Base-by-base conservation (phyloP, 2,888 invertebrate species). In the Blastobasis adustella region DNA sequence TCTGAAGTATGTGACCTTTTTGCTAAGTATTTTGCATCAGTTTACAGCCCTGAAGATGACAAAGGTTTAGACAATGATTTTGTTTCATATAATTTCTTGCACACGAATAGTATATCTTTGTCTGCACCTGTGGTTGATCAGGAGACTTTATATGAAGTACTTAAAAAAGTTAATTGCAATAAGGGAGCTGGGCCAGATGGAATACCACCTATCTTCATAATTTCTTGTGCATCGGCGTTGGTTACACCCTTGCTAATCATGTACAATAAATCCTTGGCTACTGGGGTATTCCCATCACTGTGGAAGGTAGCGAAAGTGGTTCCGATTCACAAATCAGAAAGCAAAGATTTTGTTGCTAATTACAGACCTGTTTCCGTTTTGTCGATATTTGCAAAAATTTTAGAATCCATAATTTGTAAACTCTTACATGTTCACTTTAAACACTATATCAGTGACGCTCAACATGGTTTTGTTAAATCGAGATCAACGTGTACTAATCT, bases 261-360 rank as follows among this genome's bases (percentile, higher is more conserved):
- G n/a, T 53, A 37, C 37, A 54, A 57, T 6, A 51, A 47, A 42
- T 61, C 58, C 5, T 48, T 61, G 4, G n/a, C 23, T 9, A 47
- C 50, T 9, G 57, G 57, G 5, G 36, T 43, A 7, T 59, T 57
- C 49, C 58, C 60, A 1, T 42, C 41, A 4, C 23, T 8, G 1
- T 58, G 59, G 59, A 61, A 59, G 45, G n/a, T 10, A n/a, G 48
- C 55, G 0, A 46, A 53, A 41, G 51, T 59, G 7, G 51, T 58
- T 4, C 58, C 58, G 2, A 37, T 61, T 6, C 41, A 46, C 6
- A 61, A 61, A 48, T 9, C 37, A 4, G 55, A 52, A 0, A 42
- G 49, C 6, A 23, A 37, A 7, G 37, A 44, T 3, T 6, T 10
- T 4, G 52, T 59, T 23, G 23, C 23, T 23, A 23, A 23, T 23